These are phyloP conservation scores for Streblospio benedicti DNA, from an alignment of 1,140 invertebrate species.

Conservation along the genomic window DNA sequence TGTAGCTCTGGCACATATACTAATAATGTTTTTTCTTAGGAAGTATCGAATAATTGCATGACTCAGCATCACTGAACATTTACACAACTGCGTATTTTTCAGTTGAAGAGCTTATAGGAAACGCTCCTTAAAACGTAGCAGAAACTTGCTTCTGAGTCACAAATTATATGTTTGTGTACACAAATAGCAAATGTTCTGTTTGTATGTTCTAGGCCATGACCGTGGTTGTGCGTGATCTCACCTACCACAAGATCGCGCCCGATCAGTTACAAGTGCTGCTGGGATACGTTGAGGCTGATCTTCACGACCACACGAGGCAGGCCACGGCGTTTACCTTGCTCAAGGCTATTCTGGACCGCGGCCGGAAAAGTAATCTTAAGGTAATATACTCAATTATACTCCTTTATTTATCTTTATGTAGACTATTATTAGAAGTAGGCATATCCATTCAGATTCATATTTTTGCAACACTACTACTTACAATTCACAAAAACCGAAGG, in stretches of 20 bases:
- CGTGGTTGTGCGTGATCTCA: conserved; percentile 66
- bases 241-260: conserved; percentile 58
- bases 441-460: conserved; percentile 5
- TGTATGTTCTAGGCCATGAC: conserved; percentile 62
- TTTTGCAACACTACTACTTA: too few relatives aligned
- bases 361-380: neutral
- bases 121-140: too few relatives aligned
- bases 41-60: too few relatives aligned
- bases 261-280: conserved; percentile 76
- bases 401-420: neutral
- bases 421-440: neutral
- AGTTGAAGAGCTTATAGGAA: too few relatives aligned
- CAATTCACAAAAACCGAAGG: conserved; percentile 35
- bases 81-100: too few relatives aligned
- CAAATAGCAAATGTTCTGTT: conserved; percentile 18
- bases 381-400: neutral
- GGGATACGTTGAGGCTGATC: conserved; percentile 79
- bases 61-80: too few relatives aligned
- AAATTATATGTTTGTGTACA: neutral
- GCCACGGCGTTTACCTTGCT: conserved; percentile 77
- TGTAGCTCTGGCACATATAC: too few relatives aligned
- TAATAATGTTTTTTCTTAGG: too few relatives aligned
- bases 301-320: conserved; percentile 73
- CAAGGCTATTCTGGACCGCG: conserved; percentile 49
- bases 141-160: too few relatives aligned